A percentile compares a stretch with the other conserved stretches of the same genome.
These are phyloP conservation scores for Zosterops hypoxanthus DNA, from an alignment of 2,113 vertebrate genomes.

Conservation along the genomic window DNA sequence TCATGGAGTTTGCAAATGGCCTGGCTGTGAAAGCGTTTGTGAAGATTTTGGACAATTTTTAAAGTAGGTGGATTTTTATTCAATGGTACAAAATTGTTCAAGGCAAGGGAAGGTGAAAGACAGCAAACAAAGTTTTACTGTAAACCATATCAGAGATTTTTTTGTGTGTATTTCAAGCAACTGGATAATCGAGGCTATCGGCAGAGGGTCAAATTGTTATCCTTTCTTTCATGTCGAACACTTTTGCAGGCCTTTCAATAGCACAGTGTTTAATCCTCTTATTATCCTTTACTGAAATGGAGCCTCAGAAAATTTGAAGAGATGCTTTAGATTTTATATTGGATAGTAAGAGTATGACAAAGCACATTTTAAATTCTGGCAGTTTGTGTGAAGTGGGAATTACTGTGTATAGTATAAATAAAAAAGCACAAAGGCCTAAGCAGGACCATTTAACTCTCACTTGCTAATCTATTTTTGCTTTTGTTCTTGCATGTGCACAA, in stretches of 20 bases:
- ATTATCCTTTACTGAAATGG: constrained; percentile 13
- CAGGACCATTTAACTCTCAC: neutral
- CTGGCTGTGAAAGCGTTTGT: constrained; percentile 98
- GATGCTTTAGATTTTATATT: constrained; percentile 43
- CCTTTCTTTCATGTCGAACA: constrained; percentile 35
- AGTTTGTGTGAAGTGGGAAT: neutral
- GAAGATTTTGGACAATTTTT: constrained; percentile 99
- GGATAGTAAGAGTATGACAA: constrained; percentile 14
- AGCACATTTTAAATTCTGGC: neutral
- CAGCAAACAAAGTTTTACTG: neutral
- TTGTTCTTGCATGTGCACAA: neutral
- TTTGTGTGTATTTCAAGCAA: constrained; percentile 24
- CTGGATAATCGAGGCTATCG: constrained; percentile 22
- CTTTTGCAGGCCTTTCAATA: constrained; percentile 43
- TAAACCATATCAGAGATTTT: neutral
- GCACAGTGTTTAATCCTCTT: constrained; percentile 35
- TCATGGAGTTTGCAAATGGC: constrained; percentile 99
- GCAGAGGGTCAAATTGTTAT: constrained; percentile 14
- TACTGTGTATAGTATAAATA: neutral
- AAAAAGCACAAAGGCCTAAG: neutral
- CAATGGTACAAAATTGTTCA: neutral
- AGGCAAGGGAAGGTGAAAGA: neutral
- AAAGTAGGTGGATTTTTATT: constrained; percentile 86
- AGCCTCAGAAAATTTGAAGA: constrained; percentile 45
- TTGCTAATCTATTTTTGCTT: neutral